A percentile compares a stretch with the other conserved stretches of the same genome.
phyloP scores from a whole-genome alignment of 1,140 invertebrate genomes.

The Lepidurus arcticus region DNA sequence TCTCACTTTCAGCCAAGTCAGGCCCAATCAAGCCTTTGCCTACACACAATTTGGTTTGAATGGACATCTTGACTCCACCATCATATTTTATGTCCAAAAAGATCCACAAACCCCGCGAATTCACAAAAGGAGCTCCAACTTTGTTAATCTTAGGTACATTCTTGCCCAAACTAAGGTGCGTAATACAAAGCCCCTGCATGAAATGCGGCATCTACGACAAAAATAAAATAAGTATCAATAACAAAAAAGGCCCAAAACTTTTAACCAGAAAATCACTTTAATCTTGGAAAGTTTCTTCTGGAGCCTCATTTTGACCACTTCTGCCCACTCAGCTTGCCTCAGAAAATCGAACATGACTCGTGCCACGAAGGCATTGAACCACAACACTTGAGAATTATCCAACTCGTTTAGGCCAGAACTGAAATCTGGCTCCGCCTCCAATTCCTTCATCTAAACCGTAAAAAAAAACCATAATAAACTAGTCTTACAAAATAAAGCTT shows the following conservation, averaged over 20 bases:
- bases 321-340: neutral
- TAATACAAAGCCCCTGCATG: constrained; percentile 4
- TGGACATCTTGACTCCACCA: neutral
- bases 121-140: neutral
- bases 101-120: constrained; percentile 5
- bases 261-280: neutral
- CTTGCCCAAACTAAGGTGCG: neutral
- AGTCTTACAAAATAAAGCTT: neutral
- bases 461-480: neutral
- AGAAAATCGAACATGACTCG: neutral
- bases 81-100: neutral
- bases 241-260: neutral
- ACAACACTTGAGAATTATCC: neutral
- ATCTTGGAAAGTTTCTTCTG: constrained; percentile 1
- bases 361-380: neutral
- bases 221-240: neutral
- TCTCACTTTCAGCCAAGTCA: neutral
- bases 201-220: neutral
- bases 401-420: neutral
- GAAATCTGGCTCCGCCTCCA: neutral
- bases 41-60: neutral
- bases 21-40: neutral
- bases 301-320: neutral
- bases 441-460: neutral
- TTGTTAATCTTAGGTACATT: neutral